Evolutionary conservation across 1,140 invertebrate species (phyloP).

Genomic region (Drosophila cardini): DNA sequence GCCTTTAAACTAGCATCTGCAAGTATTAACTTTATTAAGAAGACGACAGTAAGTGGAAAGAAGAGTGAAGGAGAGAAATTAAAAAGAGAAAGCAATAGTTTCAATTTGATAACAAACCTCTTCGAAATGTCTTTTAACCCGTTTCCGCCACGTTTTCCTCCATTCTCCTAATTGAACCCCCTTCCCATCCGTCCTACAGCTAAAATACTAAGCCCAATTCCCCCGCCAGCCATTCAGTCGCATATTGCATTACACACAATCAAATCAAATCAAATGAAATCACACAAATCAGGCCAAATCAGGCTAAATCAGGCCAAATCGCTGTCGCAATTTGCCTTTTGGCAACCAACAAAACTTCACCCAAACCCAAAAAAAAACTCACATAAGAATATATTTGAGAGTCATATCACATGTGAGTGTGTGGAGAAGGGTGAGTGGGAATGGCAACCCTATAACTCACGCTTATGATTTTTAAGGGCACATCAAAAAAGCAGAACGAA

Average conservation of each 20-base stretch:
- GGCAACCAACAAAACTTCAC: constrained; percentile 22
- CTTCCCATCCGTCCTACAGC: not conserved
- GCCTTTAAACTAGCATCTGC: too few species aligned
- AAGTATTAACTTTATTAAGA: too few species aligned
- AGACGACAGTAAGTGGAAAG: too few species aligned
- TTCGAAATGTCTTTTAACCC: too few species aligned
- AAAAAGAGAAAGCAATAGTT: too few species aligned
- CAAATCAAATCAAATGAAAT: constrained; percentile 61
- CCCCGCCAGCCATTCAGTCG: not conserved
- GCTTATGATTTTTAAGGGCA: constrained; percentile 82
- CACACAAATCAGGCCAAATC: constrained; percentile 79
- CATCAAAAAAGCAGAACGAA: constrained; percentile 61
- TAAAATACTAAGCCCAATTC: too few species aligned
- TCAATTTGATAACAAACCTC: too few species aligned
- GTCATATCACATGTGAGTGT: constrained; percentile 17
- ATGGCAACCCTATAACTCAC: constrained; percentile 57
- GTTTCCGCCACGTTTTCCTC: not conserved
- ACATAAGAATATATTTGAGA: constrained; percentile 8
- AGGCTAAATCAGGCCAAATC: constrained; percentile 74
- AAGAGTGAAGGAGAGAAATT: too few species aligned
- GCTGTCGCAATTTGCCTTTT: constrained; percentile 65
- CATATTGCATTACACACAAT: constrained; percentile 51
- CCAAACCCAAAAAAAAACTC: constrained; percentile 7
- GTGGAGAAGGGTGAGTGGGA: not conserved
- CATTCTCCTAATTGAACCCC: constrained; percentile 35